Evolutionary conservation across 2,888 invertebrate genomes (phyloP), one percentile per base, ranked within the genome.

Genomic region (Philopedon plagiatum): DNA sequence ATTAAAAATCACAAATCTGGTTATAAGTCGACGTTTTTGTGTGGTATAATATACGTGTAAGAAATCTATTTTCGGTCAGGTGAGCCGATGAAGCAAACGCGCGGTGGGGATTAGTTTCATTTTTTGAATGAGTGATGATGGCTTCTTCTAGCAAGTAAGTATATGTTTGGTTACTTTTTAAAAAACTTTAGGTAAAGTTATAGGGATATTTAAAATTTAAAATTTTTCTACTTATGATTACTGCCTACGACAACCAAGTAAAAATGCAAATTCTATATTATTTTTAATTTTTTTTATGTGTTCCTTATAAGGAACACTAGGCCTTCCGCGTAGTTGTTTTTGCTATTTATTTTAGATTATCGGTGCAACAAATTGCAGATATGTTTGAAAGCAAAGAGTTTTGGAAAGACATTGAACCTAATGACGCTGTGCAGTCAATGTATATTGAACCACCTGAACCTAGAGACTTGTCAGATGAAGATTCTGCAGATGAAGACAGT

Each of bases 301-400:
- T 29, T 29, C 7, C 29, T 5, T 3, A 29, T 7, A 29, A 29
- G 29, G 29, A 29, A 29, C 29, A 29, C 29, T 29, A 29, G 29
- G 29, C 29, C 7, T 29, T 3, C 29, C 29, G 34, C 8, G 13
- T 44, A 2, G 18, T 19, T 13, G n/a, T 44, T 13, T 51, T 21
- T 51, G 21, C 3, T 26, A 51, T 13, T 58, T 46, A 9, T 46
- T 58, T 58, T 26, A 70, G 74, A 13, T 32, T 73, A 7, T 26
- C 66, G 9, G 63, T 74, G 23, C 44, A 71, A 29, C 18, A 74
- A 9, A 44, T 74, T 44, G 65, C 73, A 23, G 75, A 75, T 72
- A 9, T 75, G 13, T 72, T 75, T 11, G 72, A 75, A 49, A 44
- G 15, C 26, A 19, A 65, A 13, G 69, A 69, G n/a, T 69, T 71